Conservation (phyloP, 1,140 invertebrate species). For the Aphidius gifuensis region DNA sequence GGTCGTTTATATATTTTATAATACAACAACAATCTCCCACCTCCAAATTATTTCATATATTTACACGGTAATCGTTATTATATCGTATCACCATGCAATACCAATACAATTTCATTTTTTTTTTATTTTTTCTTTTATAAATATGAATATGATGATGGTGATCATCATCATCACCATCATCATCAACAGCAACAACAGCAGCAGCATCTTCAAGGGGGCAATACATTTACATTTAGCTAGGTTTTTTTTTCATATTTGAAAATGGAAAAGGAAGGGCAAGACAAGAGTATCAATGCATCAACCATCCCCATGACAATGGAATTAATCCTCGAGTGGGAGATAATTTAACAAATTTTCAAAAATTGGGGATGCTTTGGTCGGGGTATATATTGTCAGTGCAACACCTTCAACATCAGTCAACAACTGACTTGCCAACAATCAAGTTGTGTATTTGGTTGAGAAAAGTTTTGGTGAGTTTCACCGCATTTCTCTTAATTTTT, state of each 20-base stretch:
- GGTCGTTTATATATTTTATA: not conserved
- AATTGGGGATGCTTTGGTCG: conserved; percentile 37
- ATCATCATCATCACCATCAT: too few species aligned
- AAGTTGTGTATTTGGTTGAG: conserved; percentile 33
- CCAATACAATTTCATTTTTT: not conserved
- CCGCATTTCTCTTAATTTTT: not conserved
- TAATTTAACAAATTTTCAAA: conserved; percentile 2
- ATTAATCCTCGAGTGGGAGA: not conserved
- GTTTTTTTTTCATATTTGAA: not conserved
- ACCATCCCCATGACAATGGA: not conserved
- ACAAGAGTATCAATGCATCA: conserved; percentile 15
- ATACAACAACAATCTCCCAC: conserved; percentile 1
- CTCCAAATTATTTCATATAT: not conserved
- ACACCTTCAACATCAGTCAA: conserved; percentile 50
- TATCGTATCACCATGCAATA: not conserved
- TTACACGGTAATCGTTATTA: not conserved
- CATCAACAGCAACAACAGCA: not conserved
- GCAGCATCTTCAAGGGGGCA: not conserved
- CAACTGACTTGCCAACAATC: conserved; percentile 43
- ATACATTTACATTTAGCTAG: not conserved
- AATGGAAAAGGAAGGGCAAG: conserved; percentile 13
- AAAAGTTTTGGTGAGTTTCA: conserved; percentile 45
- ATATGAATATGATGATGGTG: not conserved
- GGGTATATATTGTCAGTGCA: conserved; percentile 49
- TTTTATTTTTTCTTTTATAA: not conserved